Percentiles rank a stretch among this genome's conserved stretches.
Evolutionary conservation across 2,113 vertebrate species (phyloP).

Genomic region (Neodontobutis hainanensis): DNA sequence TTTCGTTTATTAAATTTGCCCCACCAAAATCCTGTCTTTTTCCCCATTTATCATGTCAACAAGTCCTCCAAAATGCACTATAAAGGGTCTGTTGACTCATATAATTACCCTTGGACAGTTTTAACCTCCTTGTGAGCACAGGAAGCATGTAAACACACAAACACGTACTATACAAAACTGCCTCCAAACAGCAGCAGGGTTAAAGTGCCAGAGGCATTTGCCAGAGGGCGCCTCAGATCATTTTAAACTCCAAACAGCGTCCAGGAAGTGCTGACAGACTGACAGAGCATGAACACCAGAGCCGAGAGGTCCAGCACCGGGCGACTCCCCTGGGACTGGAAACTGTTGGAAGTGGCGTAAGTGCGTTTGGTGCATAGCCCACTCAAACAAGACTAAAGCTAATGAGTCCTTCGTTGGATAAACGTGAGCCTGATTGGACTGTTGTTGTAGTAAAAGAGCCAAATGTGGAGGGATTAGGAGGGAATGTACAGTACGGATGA

Average conservation of each 20-base stretch:
- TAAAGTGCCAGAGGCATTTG: conserved; percentile 33
- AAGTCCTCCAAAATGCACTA: neutral
- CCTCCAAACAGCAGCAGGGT: conserved; percentile 28
- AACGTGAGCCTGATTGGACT: conserved; percentile 55
- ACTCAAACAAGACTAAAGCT: conserved; percentile 58
- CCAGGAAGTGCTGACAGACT: conserved; percentile 47
- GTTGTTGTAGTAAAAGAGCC: conserved; percentile 63
- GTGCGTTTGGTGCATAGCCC: conserved; percentile 49
- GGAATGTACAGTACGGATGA: conserved; percentile 6
- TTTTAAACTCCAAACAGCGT: conserved; percentile 48
- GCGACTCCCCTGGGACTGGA: conserved; percentile 50
- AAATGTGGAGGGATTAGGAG: conserved; percentile 34
- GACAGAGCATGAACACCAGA: conserved; percentile 32
- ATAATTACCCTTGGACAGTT: conserved; percentile 26
- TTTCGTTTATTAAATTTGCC: neutral
- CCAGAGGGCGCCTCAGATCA: conserved; percentile 52
- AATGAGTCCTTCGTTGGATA: conserved; percentile 58
- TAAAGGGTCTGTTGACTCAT: conserved; percentile 1
- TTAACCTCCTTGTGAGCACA: conserved; percentile 2
- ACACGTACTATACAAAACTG: conserved; percentile 11
- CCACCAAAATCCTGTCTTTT: neutral
- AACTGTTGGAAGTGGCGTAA: conserved; percentile 28
- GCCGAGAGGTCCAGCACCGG: conserved; percentile 37
- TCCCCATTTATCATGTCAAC: neutral
- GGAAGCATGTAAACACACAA: conserved; percentile 25